Percentiles rank a stretch among this genome's conserved stretches.
phyloP scores from a whole-genome alignment of 2,113 vertebrate species.

The Nematolebias whitei region DNA sequence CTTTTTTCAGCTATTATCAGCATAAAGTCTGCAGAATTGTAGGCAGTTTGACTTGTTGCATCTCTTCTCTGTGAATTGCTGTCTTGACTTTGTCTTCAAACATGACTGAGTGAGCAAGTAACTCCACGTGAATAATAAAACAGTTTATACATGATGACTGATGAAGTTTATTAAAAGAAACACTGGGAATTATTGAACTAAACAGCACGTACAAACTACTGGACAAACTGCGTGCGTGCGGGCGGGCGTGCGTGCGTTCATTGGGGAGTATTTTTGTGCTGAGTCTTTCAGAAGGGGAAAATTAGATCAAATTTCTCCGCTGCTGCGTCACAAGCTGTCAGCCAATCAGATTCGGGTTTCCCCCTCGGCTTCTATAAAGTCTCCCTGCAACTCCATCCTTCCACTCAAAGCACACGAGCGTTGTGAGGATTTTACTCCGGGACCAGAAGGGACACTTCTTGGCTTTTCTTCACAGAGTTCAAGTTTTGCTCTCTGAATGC shows the following conservation, averaged over 20 bases:
- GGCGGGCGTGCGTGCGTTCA: slow-evolving; percentile 11
- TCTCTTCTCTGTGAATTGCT: neutral
- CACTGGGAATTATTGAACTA: slow-evolving; percentile 16
- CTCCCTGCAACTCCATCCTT: slow-evolving; percentile 23
- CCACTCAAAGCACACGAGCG: slow-evolving; percentile 72
- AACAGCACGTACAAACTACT: slow-evolving; percentile 5
- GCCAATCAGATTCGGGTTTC: slow-evolving; percentile 61
- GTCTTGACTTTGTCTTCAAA: neutral
- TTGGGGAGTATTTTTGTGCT: slow-evolving; percentile 5
- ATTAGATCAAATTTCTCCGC: slow-evolving; percentile 65
- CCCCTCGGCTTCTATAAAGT: slow-evolving; percentile 66
- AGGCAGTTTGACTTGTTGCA: too few species aligned
- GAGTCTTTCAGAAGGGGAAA: slow-evolving; percentile 16
- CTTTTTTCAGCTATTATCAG: too few species aligned
- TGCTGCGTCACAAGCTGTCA: slow-evolving; percentile 61
- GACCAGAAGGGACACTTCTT: slow-evolving; percentile 52
- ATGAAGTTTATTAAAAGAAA: neutral
- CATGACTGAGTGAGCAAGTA: neutral
- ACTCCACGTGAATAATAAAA: neutral
- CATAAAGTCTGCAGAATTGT: neutral
- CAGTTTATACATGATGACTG: neutral
- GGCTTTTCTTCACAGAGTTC: slow-evolving; percentile 36
- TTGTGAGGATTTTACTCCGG: slow-evolving; percentile 70
- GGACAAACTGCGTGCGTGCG: neutral
- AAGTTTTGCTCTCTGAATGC: slow-evolving; percentile 16